phyloP scores from a whole-genome alignment of 2,797 vertebrate genomes.

The Phrynocephalus vlangalii region DNA sequence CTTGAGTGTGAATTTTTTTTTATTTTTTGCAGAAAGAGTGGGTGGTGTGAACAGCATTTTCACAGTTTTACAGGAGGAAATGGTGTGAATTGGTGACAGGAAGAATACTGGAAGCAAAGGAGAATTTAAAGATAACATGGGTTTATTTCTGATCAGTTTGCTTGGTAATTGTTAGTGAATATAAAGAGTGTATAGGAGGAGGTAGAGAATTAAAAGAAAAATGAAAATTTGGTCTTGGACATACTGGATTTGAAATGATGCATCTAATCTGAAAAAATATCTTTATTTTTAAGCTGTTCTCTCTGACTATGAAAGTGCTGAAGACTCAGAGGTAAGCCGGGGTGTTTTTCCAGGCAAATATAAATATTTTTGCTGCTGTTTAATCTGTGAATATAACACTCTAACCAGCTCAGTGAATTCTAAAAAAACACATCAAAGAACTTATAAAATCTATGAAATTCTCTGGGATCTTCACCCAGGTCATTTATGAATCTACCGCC shows the following conservation, averaged over 20 bases:
- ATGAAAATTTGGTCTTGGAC: background rate
- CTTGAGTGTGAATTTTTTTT: background rate
- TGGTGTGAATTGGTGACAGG: background rate
- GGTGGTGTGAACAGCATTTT: background rate
- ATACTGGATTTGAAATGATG: background rate
- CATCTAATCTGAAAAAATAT: conserved; percentile 30
- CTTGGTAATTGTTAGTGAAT: background rate
- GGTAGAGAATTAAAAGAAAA: background rate
- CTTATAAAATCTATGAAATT: background rate
- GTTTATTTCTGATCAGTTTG: background rate
- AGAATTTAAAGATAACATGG: background rate
- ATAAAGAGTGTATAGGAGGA: background rate
- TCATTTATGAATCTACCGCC: background rate
- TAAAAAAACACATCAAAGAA: background rate
- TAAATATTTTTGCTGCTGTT: fast-evolving
- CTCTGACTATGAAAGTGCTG: conserved; percentile 96
- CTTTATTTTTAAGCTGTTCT: conserved; percentile 85
- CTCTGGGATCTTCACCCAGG: too few species aligned
- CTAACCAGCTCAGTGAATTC: background rate
- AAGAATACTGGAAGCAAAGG: background rate
- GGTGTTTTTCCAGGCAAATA: background rate
- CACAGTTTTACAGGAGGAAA: background rate
- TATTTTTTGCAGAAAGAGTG: background rate
- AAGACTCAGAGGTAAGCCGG: conserved; percentile 89
- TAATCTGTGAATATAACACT: background rate